Evolutionary conservation across 2,888 invertebrate genomes (phyloP), one percentile per base, ranked within the genome.

Genomic region (Aphodius sticticus): DNA sequence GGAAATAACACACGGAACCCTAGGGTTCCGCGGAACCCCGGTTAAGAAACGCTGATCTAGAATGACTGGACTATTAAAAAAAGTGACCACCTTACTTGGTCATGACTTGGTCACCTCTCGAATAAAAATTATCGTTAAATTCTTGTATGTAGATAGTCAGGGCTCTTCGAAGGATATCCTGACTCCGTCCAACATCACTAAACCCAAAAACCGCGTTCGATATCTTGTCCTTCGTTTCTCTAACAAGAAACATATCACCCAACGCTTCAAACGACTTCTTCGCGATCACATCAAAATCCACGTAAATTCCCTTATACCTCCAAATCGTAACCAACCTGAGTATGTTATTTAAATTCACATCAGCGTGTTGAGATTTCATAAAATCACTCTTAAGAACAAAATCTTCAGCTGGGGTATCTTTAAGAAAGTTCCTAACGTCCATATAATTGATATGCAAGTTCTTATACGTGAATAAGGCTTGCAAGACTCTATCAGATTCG

Each of bases 241-340:
- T 91, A 1, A 93, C 93, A 0, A 92, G 92, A 87, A 92, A 94
- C 86, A 94, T 93, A 35, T 87, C 88, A 0, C 87, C 89, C 76
- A 94, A 85, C 3, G 89, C 86, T 26, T 91, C 90, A 70, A 95
- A 85, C 6, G 91, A 89, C 82, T 92, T 93, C 16, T 91, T 91
- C 2, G 95, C 92, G 9, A 96, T 90, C 2, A 95, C 92, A 87
- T 96, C 96, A 83, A 95, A 88, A 84, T 96, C 96, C 77, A 96
- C 87, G 86, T 95, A 96, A 76, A 95, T 92, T 0, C 96, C 96
- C 9, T 95, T 94, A 87, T 92, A 95, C 85, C 94, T 95, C 91
- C 93, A 95, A 5, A 96, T 88, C 0, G 94, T 92, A 74, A 94
- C 85, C 84, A 92, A 94, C 82, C 94, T 89, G 14, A 95, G 88